Evolutionary conservation across 2,113 vertebrate genomes (phyloP).

Genomic region (Leucoraja erinaceus): DNA sequence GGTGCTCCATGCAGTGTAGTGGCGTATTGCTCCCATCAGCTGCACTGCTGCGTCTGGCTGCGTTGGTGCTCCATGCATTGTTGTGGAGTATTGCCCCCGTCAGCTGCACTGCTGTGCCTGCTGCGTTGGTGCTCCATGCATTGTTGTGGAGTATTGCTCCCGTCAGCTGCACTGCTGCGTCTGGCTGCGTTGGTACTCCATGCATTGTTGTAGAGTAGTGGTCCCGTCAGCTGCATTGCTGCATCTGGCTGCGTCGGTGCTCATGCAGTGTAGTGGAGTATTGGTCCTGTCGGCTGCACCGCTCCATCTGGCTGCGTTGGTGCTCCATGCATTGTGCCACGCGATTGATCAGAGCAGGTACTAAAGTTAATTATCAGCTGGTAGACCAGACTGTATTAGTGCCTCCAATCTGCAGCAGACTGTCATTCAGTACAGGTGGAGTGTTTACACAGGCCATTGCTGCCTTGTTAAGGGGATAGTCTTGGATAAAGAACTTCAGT

Average conservation of each 20-base stretch:
- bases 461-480: not conserved
- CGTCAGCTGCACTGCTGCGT: too few species aligned
- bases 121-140: not conserved
- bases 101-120: not conserved
- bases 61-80: not conserved
- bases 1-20: not conserved
- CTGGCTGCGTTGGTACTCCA: too few species aligned
- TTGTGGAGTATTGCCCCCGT: not conserved
- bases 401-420: not conserved
- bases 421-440: not conserved
- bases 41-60: not conserved
- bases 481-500: not conserved
- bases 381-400: not conserved
- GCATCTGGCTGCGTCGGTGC: too few species aligned
- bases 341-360: not conserved
- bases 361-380: conserved; percentile 12
- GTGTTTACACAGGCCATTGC: not conserved
- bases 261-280: too few species aligned
- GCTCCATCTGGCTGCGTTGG: not conserved
- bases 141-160: too few species aligned
- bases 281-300: too few species aligned
- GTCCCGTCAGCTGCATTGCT: too few species aligned
- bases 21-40: not conserved
- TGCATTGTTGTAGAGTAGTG: too few species aligned
- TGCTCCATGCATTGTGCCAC: not conserved